Base-by-base conservation (phyloP, 2,888 invertebrate species). In the Tuta absoluta region DNA sequence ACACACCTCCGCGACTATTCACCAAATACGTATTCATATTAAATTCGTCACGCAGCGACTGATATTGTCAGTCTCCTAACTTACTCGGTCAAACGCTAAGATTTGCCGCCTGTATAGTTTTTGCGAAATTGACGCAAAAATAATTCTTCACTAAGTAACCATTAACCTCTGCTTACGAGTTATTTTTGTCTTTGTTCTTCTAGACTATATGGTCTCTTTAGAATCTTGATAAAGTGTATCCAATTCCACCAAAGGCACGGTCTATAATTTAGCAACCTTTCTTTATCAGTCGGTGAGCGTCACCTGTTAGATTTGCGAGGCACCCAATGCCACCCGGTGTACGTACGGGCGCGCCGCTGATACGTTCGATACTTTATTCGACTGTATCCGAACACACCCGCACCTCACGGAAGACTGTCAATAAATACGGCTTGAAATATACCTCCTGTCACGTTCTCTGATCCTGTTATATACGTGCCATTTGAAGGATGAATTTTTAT, bases 21-120 rank as follows among this genome's bases (percentile, higher is more conserved):
- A 79, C 89, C 87, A 84, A 87, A 89, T 87, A 76, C 82, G 88
- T 87, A 90, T 90, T 89, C 89, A 90, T 90, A 89, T 90, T 90
- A 89, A 88, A 89, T 89, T 88, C 85, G 82, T 17, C 7, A 56
- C 56, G 28, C 24, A 56, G 17, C 0, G 33, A 17, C 56, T 56
- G 56, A 53, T 53, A 14, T 53, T 23, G 14, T 53, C 51, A 53
- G 45, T 11, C 19, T 0, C 11, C 51, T 51, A 8, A 12, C 51
- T 23, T 21, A 11, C 10, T 21, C 0, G 0, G 0, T 12, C 19
- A 5, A 21, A 19, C 10, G 8, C 17, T 17, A n/a, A 49, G n/a
- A n/a, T 21, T 21, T n/a, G 10, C 49, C 8, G 33, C 33, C 33
- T 5, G 8, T 33, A 10, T 33, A 33, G 4, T 33, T 33, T 10